phyloP scores from a whole-genome alignment of 92 coral and sea anemone species.

The Actinostola sp. region DNA sequence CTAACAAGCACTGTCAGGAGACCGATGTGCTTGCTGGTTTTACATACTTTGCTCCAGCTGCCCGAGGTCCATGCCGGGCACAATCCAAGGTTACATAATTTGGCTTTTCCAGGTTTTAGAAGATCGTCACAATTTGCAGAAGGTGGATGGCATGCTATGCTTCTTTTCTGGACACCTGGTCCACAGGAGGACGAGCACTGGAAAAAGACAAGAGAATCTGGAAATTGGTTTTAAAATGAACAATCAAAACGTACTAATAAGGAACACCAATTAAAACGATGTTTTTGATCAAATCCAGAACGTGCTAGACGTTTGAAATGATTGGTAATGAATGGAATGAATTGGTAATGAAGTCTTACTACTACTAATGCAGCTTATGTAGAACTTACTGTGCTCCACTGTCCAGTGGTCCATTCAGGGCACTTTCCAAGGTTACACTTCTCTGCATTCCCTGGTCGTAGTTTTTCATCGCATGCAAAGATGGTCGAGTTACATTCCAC shows the following conservation, averaged over 20 bases:
- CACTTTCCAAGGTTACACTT: conserved; percentile 67
- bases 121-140: conserved; percentile 43
- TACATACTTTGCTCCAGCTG: conserved; percentile 69
- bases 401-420: conserved; percentile 81
- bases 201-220: neutral
- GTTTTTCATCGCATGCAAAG: conserved; percentile 41
- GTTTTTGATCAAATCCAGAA: too few species aligned
- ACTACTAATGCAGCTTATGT: neutral
- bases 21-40: neutral
- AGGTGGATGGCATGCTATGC: conserved; percentile 40
- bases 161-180: conserved; percentile 48
- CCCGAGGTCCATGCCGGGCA: conserved; percentile 76
- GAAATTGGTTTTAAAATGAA: neutral
- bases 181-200: conserved; percentile 63
- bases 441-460: conserved; percentile 46
- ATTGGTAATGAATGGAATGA: too few species aligned
- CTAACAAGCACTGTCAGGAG: too few species aligned
- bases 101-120: conserved; percentile 42
- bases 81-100: conserved; percentile 41
- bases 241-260: too few species aligned
- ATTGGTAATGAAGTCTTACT: too few species aligned
- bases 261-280: too few species aligned
- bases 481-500: conserved; percentile 48
- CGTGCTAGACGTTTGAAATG: too few species aligned
- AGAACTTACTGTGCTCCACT: conserved; percentile 75